A percentile compares a stretch with the other conserved stretches of the same genome.
These are phyloP conservation scores for Malthinus flaveolus DNA, from an alignment of 2,888 invertebrate species.

Conservation along the genomic window DNA sequence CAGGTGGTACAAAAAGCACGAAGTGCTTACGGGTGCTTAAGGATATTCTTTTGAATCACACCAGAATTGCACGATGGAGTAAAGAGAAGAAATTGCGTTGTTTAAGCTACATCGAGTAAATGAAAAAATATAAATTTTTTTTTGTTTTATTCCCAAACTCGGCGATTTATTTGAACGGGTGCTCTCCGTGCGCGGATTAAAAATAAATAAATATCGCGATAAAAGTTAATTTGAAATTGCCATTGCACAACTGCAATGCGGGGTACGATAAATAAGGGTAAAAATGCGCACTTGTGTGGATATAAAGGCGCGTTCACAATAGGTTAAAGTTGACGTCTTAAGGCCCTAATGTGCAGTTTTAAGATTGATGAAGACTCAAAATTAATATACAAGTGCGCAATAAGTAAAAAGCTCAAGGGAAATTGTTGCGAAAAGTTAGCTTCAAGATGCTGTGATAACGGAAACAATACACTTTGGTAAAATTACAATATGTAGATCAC, in stretches of 20 bases:
- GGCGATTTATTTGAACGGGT: not conserved
- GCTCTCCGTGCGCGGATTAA: constrained; percentile 3
- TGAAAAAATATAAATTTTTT: too few relatives aligned
- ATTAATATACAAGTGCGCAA: not conserved
- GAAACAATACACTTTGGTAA: constrained; percentile 17
- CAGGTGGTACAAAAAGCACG: constrained; percentile 41
- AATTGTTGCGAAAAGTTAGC: constrained; percentile 13
- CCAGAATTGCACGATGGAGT: constrained; percentile 18
- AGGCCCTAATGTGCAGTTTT: not conserved
- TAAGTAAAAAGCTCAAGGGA: constrained; percentile 13
- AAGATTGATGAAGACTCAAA: constrained; percentile 4
- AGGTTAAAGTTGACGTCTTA: not conserved
- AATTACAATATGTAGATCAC: constrained; percentile 27
- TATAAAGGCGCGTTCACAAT: too few relatives aligned
- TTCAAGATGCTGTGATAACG: constrained; percentile 15
- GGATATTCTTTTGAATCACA: constrained; percentile 23
- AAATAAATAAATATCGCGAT: constrained; percentile 13
- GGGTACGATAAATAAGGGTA: constrained; percentile 15
- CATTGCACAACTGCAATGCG: constrained; percentile 30
- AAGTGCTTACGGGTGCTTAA: constrained; percentile 28
- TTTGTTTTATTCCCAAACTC: not conserved
- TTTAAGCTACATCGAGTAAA: constrained; percentile 10
- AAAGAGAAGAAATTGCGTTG: constrained; percentile 14
- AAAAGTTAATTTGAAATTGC: constrained; percentile 22
- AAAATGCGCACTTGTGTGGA: not conserved